These are phyloP conservation scores for Blera fallax DNA, from an alignment of 2,888 invertebrate genomes.

Conservation along the genomic window DNA sequence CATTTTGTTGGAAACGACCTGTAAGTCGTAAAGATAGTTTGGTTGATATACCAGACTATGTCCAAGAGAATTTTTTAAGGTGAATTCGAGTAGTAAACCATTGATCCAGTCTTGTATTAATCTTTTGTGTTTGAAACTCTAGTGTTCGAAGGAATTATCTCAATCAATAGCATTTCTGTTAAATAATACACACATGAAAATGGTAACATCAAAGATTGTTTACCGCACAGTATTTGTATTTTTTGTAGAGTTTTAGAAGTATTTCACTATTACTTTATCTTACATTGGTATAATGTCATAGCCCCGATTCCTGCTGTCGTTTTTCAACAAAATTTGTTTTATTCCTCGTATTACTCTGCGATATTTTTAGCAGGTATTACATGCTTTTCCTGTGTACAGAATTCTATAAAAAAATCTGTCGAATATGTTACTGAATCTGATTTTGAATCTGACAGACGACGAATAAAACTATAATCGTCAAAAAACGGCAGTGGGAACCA, in stretches of 20 bases:
- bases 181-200: background rate
- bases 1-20: conserved; percentile 39
- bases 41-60: conserved; percentile 10
- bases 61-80: conserved; percentile 20
- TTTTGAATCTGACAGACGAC: too few species aligned
- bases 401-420: too few species aligned
- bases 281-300: too few species aligned
- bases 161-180: background rate
- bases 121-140: background rate
- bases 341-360: too few species aligned
- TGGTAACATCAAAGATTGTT: background rate
- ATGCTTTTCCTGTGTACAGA: too few species aligned
- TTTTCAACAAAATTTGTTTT: too few species aligned
- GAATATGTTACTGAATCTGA: too few species aligned
- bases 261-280: background rate
- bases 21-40: background rate
- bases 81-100: conserved; percentile 11
- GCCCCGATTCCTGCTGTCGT: too few species aligned
- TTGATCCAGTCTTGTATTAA: background rate
- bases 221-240: background rate
- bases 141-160: conserved; percentile 18
- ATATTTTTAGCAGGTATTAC: too few species aligned
- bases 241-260: background rate
- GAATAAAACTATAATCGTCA: too few species aligned
- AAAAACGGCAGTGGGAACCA: too few species aligned